Base-by-base conservation (phyloP, 2,888 invertebrate species). In the Bibio marci region DNA sequence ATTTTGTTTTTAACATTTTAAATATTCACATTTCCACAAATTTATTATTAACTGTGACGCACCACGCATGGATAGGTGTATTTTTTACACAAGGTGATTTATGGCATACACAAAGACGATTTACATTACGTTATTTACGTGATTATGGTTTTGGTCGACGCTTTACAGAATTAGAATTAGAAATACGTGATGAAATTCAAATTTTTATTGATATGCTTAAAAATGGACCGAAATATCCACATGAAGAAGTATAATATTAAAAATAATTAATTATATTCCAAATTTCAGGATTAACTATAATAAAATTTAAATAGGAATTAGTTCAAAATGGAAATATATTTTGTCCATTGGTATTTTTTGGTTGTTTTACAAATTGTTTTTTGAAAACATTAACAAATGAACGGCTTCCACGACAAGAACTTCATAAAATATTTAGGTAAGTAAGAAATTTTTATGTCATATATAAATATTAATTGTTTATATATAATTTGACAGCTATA, bases 141-240 rank as follows among this genome's bases (percentile, higher is more conserved):
- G 78, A 79, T 50, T 77, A 63, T 49, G 79, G 79, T 3, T 78
- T 80, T 44, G 79, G 79, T 0, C 63, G 75, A 35, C 66, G 78
- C 3, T 69, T 67, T 28, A 56, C 58, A 1, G 58, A 57, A 8
- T 54, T 75, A 28, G 79, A 79, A 49, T 43, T 50, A 7, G 50
- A 62, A 4, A 58, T 64, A 2, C 52, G 55, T 31, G 64, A 65
- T 35, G 67, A 71, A 55, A 50, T 69, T 1, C 45, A 49, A 2
- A 53, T 61, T 37, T 51, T 70, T 38, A 45, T 71, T 3, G 58
- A 69, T 35, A 47, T 66, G 4, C 54, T 71, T 10, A 62, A 58
- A 18, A 56, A 58, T 35, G 68, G 69, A 6, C 63, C 69, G 1
- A 56, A 55, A 44, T 58, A 59, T 48, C 50, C 56, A 2, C 55